These are phyloP conservation scores for Callipepla californica DNA, from an alignment of 2,113 vertebrate genomes.

Conservation along the genomic window DNA sequence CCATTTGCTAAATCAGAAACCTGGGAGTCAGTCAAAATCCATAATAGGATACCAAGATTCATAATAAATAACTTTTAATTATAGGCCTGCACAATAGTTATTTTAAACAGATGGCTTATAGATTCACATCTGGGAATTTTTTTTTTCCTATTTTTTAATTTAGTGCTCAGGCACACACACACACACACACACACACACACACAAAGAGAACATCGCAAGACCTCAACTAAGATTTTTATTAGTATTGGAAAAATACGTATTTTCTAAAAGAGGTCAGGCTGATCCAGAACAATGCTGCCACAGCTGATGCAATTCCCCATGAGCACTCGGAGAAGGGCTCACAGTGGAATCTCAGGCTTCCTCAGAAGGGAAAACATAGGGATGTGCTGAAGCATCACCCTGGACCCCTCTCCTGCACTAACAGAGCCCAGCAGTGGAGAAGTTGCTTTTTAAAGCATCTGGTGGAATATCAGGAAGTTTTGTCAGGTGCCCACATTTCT, in stretches of 20 bases:
- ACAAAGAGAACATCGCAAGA: not conserved
- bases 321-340: not conserved
- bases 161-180: conserved; percentile 14
- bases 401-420: not conserved
- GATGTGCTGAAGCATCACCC: not conserved
- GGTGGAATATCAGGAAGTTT: not conserved
- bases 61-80: conserved; percentile 80
- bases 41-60: conserved; percentile 72
- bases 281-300: conserved; percentile 21
- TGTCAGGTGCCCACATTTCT: not conserved
- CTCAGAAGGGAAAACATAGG: not conserved
- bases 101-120: conserved; percentile 77
- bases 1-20: conserved; percentile 68
- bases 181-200: not conserved
- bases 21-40: conserved; percentile 70
- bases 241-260: not conserved
- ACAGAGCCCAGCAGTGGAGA: not conserved
- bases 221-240: conserved; percentile 43
- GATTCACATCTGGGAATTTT: conserved; percentile 71
- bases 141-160: conserved; percentile 36
- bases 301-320: not conserved
- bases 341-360: not conserved
- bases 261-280: conserved; percentile 13
- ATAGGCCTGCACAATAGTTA: conserved; percentile 64
- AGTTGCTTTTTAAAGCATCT: rapidly evolving